Evolutionary conservation across 2,888 invertebrate genomes (phyloP), one percentile per base, ranked within the genome.

Genomic region (Cheiracanthium punctorium): DNA sequence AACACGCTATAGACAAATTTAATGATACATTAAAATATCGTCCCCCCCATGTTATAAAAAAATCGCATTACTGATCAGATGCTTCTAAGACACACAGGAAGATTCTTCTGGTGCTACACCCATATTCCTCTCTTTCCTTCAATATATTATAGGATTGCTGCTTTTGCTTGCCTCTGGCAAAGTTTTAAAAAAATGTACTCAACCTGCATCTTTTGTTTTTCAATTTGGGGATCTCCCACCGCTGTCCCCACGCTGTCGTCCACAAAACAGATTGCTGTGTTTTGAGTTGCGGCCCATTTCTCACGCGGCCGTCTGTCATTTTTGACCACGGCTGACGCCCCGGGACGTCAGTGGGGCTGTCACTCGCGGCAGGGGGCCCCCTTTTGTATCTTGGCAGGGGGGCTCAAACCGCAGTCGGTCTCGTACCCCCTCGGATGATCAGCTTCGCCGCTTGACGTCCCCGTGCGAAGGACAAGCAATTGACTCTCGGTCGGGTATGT

Each of bases 301-400:
- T 84, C 84, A 84, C 84, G 79, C 77, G 77, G 84, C 69, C 73
- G 84, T 79, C 84, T 84, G 84, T 84, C 84, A 84, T 69, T 74
- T 79, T 72, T 84, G 84, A 84, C 84, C 79, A 79, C 52, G 69
- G 84, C 79, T 84, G 79, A 82, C 82, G 76, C 82, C 76, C 77
- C 77, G 65, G 82, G 82, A 82, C 82, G 79, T 74, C 84, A 79
- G 79, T 74, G 79, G 67, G 73, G 73, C 77, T 84, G 84, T 84
- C 84, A 84, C 32, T 71, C 79, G 29, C 82, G 29, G 76, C 28
- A 58, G 76, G 82, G 77, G 77, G 82, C 65, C 82, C 33, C 84
- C 73, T 84, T 84, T 79, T 79, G 72, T 72, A 67, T 58, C n/a
- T 24, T n/a, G 67, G 29, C 79, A 4, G 73, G 65, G 48, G 84